Evolutionary conservation across 2,888 invertebrate genomes (phyloP), one percentile per base, ranked within the genome.

Genomic region (Sarcophaga rosellei): DNA sequence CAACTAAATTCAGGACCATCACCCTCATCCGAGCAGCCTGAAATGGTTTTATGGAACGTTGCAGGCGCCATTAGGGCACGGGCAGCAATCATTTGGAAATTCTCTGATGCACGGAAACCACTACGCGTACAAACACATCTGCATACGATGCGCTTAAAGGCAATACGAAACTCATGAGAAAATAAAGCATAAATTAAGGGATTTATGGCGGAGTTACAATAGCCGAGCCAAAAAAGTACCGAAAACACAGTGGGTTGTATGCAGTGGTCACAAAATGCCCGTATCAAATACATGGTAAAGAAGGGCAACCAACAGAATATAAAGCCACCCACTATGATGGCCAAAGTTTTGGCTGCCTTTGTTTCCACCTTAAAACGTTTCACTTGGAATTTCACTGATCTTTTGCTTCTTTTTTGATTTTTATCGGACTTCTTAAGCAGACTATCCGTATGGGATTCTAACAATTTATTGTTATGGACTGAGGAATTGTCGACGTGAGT

Each of bases 291-390:
- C 94, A 98, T 97, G 65, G 98, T 98, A 94, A 99, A 98, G 94
- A 99, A 99, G 0, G 99, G 99, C 78, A 98, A 94, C 99, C 99
- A 99, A 93, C 99, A 99, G 90, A 97, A 95, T 68, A 99, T 98
- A 94, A 99, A 99, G 59, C 98, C 98, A 0, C 99, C 99, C 1
- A 99, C 99, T 85, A 99, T 99, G 87, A 99, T 98, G 88, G 98
- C 98, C 81, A 99, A 94, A 0, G 99, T 99, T 93, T 99, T 99
- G 1, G 99, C 98, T 0, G 99, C 99, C 94, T 98, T 99, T 0
- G 98, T 98, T 93, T 99, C 99, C 96, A 98, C 98, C 5, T 97
- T 95, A 92, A 98, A 98, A 81, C 98, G 95, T 92, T 97, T 97
- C 87, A 97, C 97, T 95, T 97, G 96, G 25, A 97, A 96, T 92